Evolutionary conservation across 2,888 invertebrate species (phyloP).

Genomic region (Nysson spinosus): DNA sequence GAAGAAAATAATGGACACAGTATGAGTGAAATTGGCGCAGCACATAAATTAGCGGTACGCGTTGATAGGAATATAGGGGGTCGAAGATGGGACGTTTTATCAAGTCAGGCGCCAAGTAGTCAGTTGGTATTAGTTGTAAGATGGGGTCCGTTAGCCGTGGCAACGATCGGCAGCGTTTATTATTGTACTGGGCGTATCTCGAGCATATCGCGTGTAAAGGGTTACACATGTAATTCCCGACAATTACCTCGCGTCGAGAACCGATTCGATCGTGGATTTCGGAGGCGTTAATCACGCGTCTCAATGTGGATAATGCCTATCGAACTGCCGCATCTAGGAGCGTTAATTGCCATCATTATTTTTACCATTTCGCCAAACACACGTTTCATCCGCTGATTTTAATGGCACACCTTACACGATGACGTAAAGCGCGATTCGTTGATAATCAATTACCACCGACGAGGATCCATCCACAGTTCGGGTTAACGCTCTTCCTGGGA

Average conservation of each 20-base stretch:
- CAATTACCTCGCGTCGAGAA: constrained; percentile 16
- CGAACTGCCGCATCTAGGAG: neutral
- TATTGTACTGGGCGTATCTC: constrained; percentile 29
- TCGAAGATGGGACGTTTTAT: constrained; percentile 54
- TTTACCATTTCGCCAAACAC: no score
- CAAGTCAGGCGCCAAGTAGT: constrained; percentile 58
- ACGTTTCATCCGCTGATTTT: no score
- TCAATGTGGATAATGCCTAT: constrained; percentile 7
- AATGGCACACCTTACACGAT: neutral
- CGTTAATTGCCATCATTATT: neutral
- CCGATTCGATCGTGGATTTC: constrained; percentile 17
- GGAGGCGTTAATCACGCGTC: neutral
- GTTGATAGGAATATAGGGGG: no score
- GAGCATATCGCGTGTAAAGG: constrained; percentile 30
- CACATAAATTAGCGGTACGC: no score
- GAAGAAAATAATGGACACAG: no score
- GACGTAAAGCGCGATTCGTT: neutral
- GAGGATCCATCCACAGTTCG: no score
- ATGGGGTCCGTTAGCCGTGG: constrained; percentile 38
- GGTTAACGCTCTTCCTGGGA: no score
- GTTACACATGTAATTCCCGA: constrained; percentile 14
- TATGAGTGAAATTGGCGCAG: no score
- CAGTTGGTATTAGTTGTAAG: constrained; percentile 44
- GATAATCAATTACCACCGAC: no score
- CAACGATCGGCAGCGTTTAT: constrained; percentile 40